Evolutionary conservation across 2,113 vertebrate species (phyloP).

Genomic region (Orcinus orca): DNA sequence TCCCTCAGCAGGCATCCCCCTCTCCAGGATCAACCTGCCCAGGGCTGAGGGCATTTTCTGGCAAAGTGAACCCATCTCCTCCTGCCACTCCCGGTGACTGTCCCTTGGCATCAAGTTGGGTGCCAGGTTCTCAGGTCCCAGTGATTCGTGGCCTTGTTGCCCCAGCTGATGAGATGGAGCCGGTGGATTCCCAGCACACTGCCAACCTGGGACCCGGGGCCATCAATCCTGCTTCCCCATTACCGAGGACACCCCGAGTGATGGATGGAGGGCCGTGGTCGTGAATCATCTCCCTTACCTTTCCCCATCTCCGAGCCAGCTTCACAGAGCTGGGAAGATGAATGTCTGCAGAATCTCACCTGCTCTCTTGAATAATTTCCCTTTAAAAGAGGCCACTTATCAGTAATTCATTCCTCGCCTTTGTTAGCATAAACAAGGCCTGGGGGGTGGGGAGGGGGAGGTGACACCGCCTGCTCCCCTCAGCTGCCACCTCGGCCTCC

Average conservation of each 20-base stretch:
- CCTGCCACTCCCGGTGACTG: rapidly evolving
- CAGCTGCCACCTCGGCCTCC: neutral
- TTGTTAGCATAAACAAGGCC: slow-evolving; percentile 61
- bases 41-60: neutral
- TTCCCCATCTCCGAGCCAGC: neutral
- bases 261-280: neutral
- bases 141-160: neutral
- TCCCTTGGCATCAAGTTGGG: neutral
- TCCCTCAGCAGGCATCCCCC: neutral
- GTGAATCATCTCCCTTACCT: slow-evolving; percentile 37
- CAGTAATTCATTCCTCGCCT: slow-evolving; percentile 70
- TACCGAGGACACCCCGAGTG: neutral
- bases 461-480: neutral
- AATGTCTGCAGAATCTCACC: slow-evolving; percentile 61
- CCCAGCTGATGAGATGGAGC: neutral
- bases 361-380: slow-evolving; percentile 74
- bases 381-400: slow-evolving; percentile 71
- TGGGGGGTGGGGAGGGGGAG: neutral
- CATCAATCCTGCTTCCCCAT: neutral
- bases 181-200: neutral
- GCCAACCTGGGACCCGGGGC: rapidly evolving
- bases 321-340: slow-evolving; percentile 18
- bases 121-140: neutral
- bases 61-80: neutral
- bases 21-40: neutral